phyloP scores from a whole-genome alignment of 2,797 vertebrate genomes.

The Hydrophis major region DNA sequence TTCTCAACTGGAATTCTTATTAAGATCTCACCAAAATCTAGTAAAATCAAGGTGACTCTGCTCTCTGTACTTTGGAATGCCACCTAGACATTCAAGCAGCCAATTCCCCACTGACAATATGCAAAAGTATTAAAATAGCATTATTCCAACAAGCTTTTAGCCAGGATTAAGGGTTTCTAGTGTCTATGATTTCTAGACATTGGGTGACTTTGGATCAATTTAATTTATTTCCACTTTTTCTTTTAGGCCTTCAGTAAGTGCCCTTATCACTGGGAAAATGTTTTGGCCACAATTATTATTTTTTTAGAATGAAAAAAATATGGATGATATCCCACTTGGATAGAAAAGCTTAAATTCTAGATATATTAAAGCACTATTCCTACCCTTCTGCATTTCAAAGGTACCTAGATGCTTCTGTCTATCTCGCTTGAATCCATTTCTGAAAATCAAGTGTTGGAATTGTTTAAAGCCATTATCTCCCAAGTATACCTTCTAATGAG shows the following conservation, averaged over 20 bases:
- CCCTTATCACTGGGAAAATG: not conserved
- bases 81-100: not conserved
- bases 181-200: not conserved
- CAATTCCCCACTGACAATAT: not conserved
- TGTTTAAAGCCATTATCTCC: not conserved
- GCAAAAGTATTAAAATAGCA: not conserved
- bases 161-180: not conserved
- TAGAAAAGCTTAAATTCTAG: not conserved
- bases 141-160: not conserved
- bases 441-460: not conserved
- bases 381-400: not conserved
- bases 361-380: not conserved
- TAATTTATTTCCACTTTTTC: not conserved
- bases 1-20: not conserved
- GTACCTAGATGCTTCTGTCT: not conserved
- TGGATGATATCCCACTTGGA: not conserved
- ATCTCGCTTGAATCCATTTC: not conserved
- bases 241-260: not conserved
- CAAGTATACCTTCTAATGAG: too few species aligned
- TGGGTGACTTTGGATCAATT: not conserved
- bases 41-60: not conserved
- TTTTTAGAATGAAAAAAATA: not conserved
- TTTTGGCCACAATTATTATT: not conserved
- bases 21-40: not conserved
- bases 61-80: not conserved